Evolutionary conservation across 2,797 vertebrate species (phyloP).

Genomic region (Clarias fuscus): DNA sequence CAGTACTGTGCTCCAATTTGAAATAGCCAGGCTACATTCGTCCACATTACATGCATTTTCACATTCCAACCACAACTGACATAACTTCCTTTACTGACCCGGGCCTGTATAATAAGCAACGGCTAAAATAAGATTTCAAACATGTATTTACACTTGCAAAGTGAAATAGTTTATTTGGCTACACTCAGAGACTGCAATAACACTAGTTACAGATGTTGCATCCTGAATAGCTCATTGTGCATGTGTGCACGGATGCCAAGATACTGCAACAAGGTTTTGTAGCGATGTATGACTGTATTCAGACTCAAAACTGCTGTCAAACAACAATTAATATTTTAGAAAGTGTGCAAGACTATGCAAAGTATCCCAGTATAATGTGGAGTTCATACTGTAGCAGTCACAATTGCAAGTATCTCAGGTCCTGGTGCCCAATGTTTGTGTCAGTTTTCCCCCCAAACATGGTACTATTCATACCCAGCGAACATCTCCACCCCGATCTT

Average conservation of each 20-base stretch:
- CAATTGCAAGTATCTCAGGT: too few relatives aligned
- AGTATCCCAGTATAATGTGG: too few relatives aligned
- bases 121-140: not conserved
- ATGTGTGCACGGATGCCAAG: not conserved
- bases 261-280: not conserved
- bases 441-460: too few relatives aligned
- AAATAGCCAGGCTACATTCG: not conserved
- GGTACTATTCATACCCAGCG: too few relatives aligned
- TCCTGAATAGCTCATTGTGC: not conserved
- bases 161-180: not conserved
- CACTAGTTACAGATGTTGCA: not conserved
- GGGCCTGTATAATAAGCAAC: not conserved
- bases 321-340: not conserved
- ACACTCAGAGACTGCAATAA: not conserved
- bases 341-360: too few relatives aligned
- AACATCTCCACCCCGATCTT: too few relatives aligned
- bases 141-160: not conserved
- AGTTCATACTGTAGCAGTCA: too few relatives aligned
- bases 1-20: not conserved
- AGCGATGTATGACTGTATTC: not conserved
- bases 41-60: not conserved
- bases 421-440: too few relatives aligned
- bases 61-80: too few relatives aligned
- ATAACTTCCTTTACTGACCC: not conserved
- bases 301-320: not conserved